Evolutionary conservation across 2,113 vertebrate genomes (phyloP).

Genomic region (Callithrix jacchus): DNA sequence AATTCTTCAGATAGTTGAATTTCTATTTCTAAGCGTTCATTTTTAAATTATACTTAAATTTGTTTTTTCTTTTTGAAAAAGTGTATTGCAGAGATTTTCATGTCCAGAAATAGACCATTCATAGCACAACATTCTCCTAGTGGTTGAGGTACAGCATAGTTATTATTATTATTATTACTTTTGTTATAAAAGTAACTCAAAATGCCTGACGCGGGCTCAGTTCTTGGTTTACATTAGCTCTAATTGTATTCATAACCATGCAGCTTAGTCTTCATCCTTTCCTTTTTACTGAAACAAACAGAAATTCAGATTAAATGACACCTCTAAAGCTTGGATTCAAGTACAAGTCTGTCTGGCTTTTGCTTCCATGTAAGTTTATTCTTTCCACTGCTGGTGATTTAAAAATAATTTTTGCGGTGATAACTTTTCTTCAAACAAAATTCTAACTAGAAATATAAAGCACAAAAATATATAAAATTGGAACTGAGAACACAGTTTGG

Average conservation of each 20-base stretch:
- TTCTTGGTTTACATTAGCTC: background rate
- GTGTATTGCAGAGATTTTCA: background rate
- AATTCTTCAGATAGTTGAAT: background rate
- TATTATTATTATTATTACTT: too few relatives aligned
- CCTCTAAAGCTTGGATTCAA: background rate
- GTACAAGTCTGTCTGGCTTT: background rate
- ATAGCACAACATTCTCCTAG: background rate
- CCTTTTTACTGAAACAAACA: background rate
- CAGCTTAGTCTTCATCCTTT: background rate
- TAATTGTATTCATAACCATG: background rate
- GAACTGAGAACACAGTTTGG: conserved; percentile 31
- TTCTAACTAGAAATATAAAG: background rate
- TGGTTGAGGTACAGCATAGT: background rate
- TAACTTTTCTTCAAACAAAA: conserved; percentile 29
- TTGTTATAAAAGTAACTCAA: background rate
- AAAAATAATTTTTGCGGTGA: background rate
- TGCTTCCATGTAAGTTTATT: background rate
- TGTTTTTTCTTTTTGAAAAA: conserved; percentile 39
- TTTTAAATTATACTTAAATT: background rate
- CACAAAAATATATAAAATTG: conserved; percentile 23
- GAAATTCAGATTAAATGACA: background rate
- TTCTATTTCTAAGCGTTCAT: background rate
- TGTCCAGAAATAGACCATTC: background rate
- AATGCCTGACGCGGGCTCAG: fast-evolving
- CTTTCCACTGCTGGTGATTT: background rate